phyloP scores from a whole-genome alignment of 2,888 invertebrate species.

The Antheraea yamamai region DNA sequence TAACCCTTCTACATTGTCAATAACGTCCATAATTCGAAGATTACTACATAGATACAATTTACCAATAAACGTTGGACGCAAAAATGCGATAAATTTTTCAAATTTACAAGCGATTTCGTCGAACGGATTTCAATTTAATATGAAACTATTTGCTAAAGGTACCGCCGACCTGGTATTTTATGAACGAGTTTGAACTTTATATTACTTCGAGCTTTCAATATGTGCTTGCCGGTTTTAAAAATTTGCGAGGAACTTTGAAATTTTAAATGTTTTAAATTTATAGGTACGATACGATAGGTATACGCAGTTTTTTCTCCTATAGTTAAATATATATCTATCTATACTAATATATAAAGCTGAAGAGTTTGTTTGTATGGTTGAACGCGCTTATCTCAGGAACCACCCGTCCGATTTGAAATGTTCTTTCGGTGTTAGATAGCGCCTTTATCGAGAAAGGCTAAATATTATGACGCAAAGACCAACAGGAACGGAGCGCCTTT shows the following conservation, averaged over 20 bases:
- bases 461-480: no score
- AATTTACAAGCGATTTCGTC: conserved; percentile 50
- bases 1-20: not conserved
- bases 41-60: not conserved
- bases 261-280: not conserved
- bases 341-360: no score
- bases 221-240: conserved; percentile 2
- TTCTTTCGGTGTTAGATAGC: no score
- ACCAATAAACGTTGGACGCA: conserved; percentile 20
- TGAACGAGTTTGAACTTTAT: conserved; percentile 7
- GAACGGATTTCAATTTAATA: conserved; percentile 52
- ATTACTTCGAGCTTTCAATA: conserved; percentile 12
- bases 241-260: not conserved
- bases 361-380: no score
- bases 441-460: no score
- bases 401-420: no score
- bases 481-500: no score
- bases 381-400: no score
- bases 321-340: no score
- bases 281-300: not conserved
- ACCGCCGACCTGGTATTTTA: conserved; percentile 5
- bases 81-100: conserved; percentile 43
- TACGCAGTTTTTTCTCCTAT: not conserved
- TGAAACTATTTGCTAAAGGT: conserved; percentile 30
- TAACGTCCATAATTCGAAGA: not conserved